A percentile compares a stretch with the other conserved stretches of the same genome.
Conservation (phyloP, 2,113 vertebrate species). For the Pelodiscus sinensis region DNA sequence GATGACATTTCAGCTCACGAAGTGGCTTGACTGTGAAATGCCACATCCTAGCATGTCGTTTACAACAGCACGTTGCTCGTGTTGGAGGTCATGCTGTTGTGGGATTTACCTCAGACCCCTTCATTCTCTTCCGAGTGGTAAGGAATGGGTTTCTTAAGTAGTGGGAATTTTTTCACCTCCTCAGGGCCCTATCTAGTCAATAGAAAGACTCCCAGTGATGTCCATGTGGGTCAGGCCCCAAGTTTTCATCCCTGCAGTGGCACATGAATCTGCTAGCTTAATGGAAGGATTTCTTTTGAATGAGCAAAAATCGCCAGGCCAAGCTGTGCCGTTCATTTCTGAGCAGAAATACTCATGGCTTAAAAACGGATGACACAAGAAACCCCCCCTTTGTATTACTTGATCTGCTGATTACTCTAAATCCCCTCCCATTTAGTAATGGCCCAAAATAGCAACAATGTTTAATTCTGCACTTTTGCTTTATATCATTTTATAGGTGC, state of each 20-base stretch:
- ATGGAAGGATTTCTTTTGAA: neutral
- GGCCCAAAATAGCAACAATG: neutral
- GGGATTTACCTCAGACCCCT: neutral
- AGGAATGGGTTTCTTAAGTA: conserved; percentile 41
- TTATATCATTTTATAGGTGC: conserved; percentile 25
- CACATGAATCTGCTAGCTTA: neutral
- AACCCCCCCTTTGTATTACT: conserved; percentile 6
- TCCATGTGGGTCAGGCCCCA: neutral
- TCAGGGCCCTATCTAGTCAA: neutral
- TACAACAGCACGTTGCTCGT: neutral
- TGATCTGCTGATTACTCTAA: neutral
- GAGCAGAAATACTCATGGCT: neutral
- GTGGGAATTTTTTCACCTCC: neutral
- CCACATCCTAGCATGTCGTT: neutral
- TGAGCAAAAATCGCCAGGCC: conserved; percentile 14
- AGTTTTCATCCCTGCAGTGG: neutral
- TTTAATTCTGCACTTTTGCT: neutral
- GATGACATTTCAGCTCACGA: neutral
- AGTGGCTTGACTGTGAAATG: neutral
- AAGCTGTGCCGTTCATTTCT: neutral
- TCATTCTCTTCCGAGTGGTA: neutral
- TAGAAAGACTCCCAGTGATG: neutral
- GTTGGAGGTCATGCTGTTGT: neutral
- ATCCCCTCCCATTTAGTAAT: neutral
- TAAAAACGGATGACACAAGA: conserved; percentile 26